Percentiles rank a stretch among this genome's conserved stretches.
These are phyloP conservation scores for Alca torda DNA, from an alignment of 2,797 vertebrate species.

Conservation along the genomic window DNA sequence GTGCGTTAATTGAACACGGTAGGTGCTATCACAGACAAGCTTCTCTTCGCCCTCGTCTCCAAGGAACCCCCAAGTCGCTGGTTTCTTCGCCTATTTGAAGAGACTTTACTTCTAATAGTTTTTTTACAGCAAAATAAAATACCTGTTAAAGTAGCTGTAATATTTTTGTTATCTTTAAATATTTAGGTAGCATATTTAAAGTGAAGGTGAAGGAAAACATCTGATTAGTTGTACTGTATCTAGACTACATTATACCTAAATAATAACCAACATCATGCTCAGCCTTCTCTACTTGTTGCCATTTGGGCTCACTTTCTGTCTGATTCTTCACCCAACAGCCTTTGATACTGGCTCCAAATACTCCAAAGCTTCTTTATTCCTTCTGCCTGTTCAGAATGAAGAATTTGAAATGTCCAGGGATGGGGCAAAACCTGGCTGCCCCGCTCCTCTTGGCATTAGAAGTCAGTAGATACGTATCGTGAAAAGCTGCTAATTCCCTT, in stretches of 20 bases:
- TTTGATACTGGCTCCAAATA: neutral
- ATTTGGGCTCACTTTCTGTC: neutral
- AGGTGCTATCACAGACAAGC: accelerated
- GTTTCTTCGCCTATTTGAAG: neutral
- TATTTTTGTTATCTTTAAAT: neutral
- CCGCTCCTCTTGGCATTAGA: neutral
- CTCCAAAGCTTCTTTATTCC: neutral
- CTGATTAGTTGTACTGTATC: neutral
- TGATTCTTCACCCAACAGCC: neutral
- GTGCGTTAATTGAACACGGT: accelerated
- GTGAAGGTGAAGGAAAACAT: neutral
- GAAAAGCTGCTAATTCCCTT: neutral
- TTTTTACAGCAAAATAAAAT: neutral
- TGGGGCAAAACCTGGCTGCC: neutral
- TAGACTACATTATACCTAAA: neutral
- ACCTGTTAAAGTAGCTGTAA: neutral
- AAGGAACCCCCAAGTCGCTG: accelerated
- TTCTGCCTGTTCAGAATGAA: neutral
- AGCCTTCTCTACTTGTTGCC: neutral
- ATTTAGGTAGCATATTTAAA: neutral
- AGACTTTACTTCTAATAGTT: neutral
- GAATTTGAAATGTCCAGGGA: neutral
- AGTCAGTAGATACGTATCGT: accelerated
- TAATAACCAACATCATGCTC: neutral
- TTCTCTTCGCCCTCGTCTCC: neutral